Evolutionary conservation across 2,797 vertebrate species (phyloP), one percentile per base, ranked within the genome.

Genomic region (Tadarida brasiliensis): DNA sequence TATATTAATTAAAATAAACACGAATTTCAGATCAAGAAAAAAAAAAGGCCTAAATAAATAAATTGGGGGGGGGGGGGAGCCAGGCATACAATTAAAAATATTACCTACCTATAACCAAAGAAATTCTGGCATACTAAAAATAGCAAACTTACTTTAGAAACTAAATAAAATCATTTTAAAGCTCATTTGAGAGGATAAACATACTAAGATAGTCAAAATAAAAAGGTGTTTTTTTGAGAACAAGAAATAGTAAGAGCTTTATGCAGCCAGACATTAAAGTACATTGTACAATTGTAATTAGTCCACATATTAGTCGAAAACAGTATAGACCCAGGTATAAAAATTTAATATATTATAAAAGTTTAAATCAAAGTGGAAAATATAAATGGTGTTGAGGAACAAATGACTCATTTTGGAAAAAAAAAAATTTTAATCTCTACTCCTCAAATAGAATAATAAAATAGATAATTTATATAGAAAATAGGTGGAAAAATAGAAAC

Each of bases 121-220:
- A 78, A 67, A 88, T 54, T 77, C 17, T 71, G 35, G 63, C 15
- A 49, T 57, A 35, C 14, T 39, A 73, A 80, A 84, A 84, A 33
- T 1, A 61, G 9, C 44, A 78, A 74, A 94, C 22, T 28, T 84
- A 39, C 70, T 83, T 87, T 10, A 96, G 10, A 87, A 65, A 81
- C 19, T 26, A 71, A 93, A 47, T 26, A 87, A 95, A 89, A 90
- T 19, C 59, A 88, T 59, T 80, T 91, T 91, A 87, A 91, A 95
- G 67, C n/a, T 71, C 28, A 67, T 73, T 44, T 86, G 70, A 87
- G 88, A 94, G 8, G 33, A 90, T 51, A 90, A 80, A 83, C 16
- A 68, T 9, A 80, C 20, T 4, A 87, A 5, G 12, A 44, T 15
- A 20, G 47, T 71, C 49, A 89, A 83, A 84, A 86, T 83, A 70